Evolutionary conservation across 2,797 vertebrate species (phyloP), one percentile per base, ranked within the genome.

Genomic region (Sphenodon punctatus): DNA sequence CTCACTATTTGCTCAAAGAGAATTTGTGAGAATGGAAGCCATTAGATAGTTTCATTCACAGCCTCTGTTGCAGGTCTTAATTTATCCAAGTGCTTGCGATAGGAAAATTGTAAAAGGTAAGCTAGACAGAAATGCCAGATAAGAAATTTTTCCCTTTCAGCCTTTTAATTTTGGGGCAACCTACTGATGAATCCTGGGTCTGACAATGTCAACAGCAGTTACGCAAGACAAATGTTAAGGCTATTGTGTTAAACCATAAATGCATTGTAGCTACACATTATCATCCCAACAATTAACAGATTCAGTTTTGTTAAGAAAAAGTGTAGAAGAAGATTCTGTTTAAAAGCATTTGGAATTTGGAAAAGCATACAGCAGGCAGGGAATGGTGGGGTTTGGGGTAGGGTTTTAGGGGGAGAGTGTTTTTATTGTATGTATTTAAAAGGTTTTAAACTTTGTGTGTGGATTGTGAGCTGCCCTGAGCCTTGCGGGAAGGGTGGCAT

Each of bases 51-150:
- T 23, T 64, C 89, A 66, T 67, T 78, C 19, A 22, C 17, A n/a
- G 82, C 51, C 20, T 56, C n/a, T 39, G 39, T 1, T 42, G 27
- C 38, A 77, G 39, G 23, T 49, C 59, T n/a, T 80, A 72, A 82
- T 16, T 68, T 53, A 77, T 78, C 32, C 75, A 32, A 67, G 42
- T 39, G 45, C 19, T 34, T 68, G 53, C 59, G 86, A 82, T 7
- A 25, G 23, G 32, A 43, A 49, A 25, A 41, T 11, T 23, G 17
- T 20, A 88, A 36, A 23, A 82, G 59, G 17, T 11, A 32, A 55
- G 5, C 0, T 0, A 85, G 32, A 70, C 34, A 46, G 23, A 68
- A 42, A 30, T 58, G 19, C 36, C 16, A 27, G 22, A 9, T 56
- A 71, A 49, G 34, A 69, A 53, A 83, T 46, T 78, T 72, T 34